Base-by-base conservation (phyloP, 1,140 invertebrate genomes). In the Microplitis mediator region DNA sequence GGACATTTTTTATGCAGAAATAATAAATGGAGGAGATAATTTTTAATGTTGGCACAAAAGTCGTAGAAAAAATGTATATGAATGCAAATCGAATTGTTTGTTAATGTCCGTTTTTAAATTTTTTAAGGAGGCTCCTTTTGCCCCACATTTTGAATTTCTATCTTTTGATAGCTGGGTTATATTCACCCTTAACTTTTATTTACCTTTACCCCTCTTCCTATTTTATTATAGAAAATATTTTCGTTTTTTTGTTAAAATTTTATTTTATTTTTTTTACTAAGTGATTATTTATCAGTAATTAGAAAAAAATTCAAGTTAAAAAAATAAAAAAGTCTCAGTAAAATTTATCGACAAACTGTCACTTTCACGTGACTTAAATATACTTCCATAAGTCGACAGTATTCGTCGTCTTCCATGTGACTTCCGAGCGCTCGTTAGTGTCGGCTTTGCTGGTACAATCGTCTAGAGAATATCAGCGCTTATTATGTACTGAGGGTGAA, bases 371-470 rank as follows among this genome's bases (percentile, higher is more conserved):
- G 72, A 76, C 67, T 72, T 63, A 32, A 62, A 63, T 34, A 75
- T 60, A 72, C 35, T 52, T 56, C 39, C 39, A 45, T 45, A 45
- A 60, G 54, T 69, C 70, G 63, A 71, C 63, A 70, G 62, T 50
- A 39, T 69, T 62, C 60, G 56, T 73, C 63, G 51, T 77, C 74
- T 84, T 86, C 83, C 84, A 86, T 84, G 85, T 87, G 85, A 85
- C 83, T 85, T 84, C 81, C 84, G 85, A 83, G 83, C 85, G 84
- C 85, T 87, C 85, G 85, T 87, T 87, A 87, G 81, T 81, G 86
- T 86, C 84, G 82, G 81, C 85, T 86, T 85, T 86, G 79, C 16
- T 14, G 39, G 39, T 45, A 45, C 39, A 45, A 45, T 56, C 52
- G 52, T 23, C 8, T 14, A 56, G 52, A 56, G 52, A 56, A 81